Evolutionary conservation across 1,140 invertebrate genomes (phyloP).

Genomic region (Eurytemora carolleeae): DNA sequence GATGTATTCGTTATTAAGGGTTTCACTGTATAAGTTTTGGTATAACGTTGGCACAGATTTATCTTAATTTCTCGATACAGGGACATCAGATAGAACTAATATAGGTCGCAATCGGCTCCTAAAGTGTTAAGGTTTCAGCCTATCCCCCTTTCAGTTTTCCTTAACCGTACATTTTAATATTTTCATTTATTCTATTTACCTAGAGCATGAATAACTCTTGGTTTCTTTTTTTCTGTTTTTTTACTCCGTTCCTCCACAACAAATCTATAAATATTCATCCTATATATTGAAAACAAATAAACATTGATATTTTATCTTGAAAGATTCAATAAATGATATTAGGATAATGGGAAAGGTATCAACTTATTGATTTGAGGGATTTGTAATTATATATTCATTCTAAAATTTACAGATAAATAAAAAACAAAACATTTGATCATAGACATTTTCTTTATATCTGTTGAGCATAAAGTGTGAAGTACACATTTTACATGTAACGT

Average conservation of each 20-base stretch:
- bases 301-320: neutral
- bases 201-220: neutral
- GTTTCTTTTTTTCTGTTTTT: neutral
- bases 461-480: too few species aligned
- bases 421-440: neutral
- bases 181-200: too few species aligned
- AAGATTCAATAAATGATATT: neutral
- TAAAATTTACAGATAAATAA: neutral
- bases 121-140: too few species aligned
- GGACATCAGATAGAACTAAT: neutral
- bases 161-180: neutral
- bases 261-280: neutral
- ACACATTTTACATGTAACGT: too few species aligned
- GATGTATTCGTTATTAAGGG: too few species aligned
- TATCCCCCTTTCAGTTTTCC: neutral
- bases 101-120: neutral
- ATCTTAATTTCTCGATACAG: neutral
- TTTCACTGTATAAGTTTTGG: neutral
- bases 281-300: neutral
- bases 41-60: neutral
- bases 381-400: neutral
- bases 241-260: neutral
- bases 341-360: too few species aligned
- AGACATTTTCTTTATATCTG: too few species aligned
- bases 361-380: too few species aligned